phyloP scores from a whole-genome alignment of 2,888 invertebrate genomes.

The Eudemis profundana region DNA sequence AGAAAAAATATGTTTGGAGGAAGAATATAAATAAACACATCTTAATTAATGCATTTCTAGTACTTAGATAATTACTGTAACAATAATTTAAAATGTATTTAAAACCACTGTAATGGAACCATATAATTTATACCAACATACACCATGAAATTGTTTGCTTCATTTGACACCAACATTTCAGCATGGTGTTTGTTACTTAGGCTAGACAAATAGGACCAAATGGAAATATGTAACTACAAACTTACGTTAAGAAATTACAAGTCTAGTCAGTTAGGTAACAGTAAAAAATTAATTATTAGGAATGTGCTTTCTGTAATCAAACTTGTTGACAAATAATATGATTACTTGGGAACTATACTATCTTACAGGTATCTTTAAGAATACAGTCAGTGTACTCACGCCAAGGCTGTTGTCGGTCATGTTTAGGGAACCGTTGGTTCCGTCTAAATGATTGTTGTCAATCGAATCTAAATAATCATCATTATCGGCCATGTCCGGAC shows the following conservation, averaged over 20 bases:
- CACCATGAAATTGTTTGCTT: not conserved
- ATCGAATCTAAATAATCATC: slow-evolving; percentile 82
- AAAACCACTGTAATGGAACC: too few relatives aligned
- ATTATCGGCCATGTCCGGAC: slow-evolving; percentile 80
- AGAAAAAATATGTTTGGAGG: too few relatives aligned
- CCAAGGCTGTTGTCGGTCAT: slow-evolving; percentile 82
- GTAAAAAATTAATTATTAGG: not conserved
- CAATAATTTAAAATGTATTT: too few relatives aligned
- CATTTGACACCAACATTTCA: not conserved
- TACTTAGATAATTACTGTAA: too few relatives aligned
- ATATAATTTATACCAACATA: too few relatives aligned
- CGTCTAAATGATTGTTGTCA: slow-evolving; percentile 85
- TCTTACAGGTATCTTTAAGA: not conserved
- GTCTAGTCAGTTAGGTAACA: slow-evolving; percentile 21
- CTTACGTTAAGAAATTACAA: not conserved
- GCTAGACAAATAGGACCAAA: too few relatives aligned
- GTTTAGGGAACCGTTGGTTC: slow-evolving; percentile 86
- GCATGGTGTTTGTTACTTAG: not conserved
- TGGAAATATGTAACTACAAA: not conserved
- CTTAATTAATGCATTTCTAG: too few relatives aligned
- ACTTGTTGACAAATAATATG: slow-evolving; percentile 21
- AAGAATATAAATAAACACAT: too few relatives aligned
- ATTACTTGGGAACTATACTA: not conserved
- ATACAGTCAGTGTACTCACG: slow-evolving; percentile 61
- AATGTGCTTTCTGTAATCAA: not conserved